Conservation (phyloP, 2,797 vertebrate genomes). For the Platyrinchus mystaceus region DNA sequence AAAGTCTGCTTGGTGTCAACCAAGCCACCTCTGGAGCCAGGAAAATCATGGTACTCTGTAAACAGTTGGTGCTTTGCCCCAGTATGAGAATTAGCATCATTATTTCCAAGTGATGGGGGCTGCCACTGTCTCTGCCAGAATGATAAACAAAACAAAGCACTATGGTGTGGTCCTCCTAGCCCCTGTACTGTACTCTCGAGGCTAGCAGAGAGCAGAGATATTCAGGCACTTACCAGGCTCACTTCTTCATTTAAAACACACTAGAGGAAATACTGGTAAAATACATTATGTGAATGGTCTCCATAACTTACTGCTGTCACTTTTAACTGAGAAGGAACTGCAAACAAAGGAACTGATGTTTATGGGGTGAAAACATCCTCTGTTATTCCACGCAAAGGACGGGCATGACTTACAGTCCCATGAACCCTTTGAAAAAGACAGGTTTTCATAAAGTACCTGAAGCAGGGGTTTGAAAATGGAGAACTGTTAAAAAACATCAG, state of each 20-base stretch:
- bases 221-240: neutral
- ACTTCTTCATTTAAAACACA: neutral
- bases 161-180: neutral
- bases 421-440: neutral
- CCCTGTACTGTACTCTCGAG: neutral
- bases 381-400: neutral
- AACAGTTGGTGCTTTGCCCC: neutral
- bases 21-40: neutral
- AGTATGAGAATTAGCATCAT: neutral
- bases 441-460: neutral
- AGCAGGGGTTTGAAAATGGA: neutral
- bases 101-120: neutral
- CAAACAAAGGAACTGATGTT: neutral
- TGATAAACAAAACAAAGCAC: neutral
- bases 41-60: neutral
- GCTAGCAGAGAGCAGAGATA: neutral
- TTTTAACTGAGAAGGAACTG: neutral
- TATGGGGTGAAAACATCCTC: neutral
- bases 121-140: neutral
- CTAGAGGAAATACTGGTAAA: neutral
- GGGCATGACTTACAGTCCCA: neutral
- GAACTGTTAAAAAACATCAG: neutral
- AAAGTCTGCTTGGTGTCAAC: neutral
- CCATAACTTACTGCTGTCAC: neutral
- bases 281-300: neutral